phyloP scores from a whole-genome alignment of 1,140 invertebrate species.

The Pseudomyrmex concolor region DNA sequence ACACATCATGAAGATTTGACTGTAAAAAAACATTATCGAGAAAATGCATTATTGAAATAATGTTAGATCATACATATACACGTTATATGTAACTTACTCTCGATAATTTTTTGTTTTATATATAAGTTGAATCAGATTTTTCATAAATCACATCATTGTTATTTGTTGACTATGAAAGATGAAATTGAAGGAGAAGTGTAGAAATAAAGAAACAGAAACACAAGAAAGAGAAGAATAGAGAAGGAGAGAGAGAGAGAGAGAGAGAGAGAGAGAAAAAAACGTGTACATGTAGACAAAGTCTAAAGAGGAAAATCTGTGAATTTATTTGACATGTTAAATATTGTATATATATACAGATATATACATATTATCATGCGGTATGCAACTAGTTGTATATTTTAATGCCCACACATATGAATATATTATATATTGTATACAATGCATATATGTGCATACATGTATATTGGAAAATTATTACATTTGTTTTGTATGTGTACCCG shows the following conservation, averaged over 20 bases:
- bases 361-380: slow-evolving; percentile 79
- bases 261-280: slow-evolving; percentile 30
- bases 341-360: slow-evolving; percentile 66
- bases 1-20: slow-evolving; percentile 41
- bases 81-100: slow-evolving; percentile 27
- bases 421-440: slow-evolving; percentile 72
- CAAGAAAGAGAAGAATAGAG: slow-evolving; percentile 24
- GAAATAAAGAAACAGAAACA: slow-evolving; percentile 31
- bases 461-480: slow-evolving; percentile 63
- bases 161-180: slow-evolving; percentile 73
- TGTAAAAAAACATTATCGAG: slow-evolving; percentile 52
- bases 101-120: slow-evolving; percentile 61
- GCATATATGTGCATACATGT: slow-evolving; percentile 57
- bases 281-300: slow-evolving; percentile 51
- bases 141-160: slow-evolving; percentile 72
- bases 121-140: slow-evolving; percentile 56
- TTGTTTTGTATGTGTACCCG: slow-evolving; percentile 56
- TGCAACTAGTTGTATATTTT: slow-evolving; percentile 79
- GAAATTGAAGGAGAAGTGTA: background rate
- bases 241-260: background rate
- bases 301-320: slow-evolving; percentile 68
- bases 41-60: slow-evolving; percentile 32
- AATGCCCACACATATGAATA: slow-evolving; percentile 72
- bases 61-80: slow-evolving; percentile 49
- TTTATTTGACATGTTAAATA: slow-evolving; percentile 81